Percentiles rank a stretch among this genome's conserved stretches.
phyloP scores from a whole-genome alignment of 2,113 vertebrate species.

The Leptocoma aspasia region DNA sequence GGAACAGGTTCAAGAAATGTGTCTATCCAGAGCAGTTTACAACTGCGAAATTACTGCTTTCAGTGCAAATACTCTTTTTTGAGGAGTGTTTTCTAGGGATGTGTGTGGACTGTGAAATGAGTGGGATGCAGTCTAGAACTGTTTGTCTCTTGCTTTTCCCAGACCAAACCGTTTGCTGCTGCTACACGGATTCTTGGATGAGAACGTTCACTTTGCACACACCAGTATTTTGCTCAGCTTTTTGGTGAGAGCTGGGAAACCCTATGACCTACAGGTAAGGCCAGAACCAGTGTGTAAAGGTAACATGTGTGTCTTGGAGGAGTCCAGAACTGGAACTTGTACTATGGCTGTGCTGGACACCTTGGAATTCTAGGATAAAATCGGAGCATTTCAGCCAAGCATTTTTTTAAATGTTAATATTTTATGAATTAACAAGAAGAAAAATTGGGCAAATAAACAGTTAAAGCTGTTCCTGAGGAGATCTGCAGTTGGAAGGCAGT shows the following conservation, averaged over 20 bases:
- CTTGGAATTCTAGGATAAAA: not conserved
- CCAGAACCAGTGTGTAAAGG: not conserved
- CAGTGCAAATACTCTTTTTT: not conserved
- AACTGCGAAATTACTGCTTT: not conserved
- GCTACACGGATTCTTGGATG: slow-evolving; percentile 82
- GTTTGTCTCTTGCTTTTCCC: slow-evolving; percentile 24
- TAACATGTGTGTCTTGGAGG: not conserved
- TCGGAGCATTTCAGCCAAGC: not conserved
- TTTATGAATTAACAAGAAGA: not conserved
- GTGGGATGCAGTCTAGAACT: not conserved
- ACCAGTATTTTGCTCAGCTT: slow-evolving; percentile 84
- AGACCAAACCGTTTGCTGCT: slow-evolving; percentile 82
- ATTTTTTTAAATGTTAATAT: not conserved
- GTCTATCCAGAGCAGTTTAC: not conserved
- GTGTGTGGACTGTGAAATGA: not conserved
- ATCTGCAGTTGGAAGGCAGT: not conserved
- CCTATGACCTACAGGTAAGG: slow-evolving; percentile 82
- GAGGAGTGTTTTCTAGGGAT: not conserved
- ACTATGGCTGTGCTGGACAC: not conserved
- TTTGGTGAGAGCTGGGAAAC: slow-evolving; percentile 82
- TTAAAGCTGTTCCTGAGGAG: not conserved
- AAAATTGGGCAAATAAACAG: not conserved
- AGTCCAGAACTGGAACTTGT: not conserved
- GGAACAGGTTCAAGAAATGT: not conserved
- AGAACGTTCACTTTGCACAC: slow-evolving; percentile 86